Base-by-base conservation (phyloP, 2,797 vertebrate species). In the Lutjanus campechanus region DNA sequence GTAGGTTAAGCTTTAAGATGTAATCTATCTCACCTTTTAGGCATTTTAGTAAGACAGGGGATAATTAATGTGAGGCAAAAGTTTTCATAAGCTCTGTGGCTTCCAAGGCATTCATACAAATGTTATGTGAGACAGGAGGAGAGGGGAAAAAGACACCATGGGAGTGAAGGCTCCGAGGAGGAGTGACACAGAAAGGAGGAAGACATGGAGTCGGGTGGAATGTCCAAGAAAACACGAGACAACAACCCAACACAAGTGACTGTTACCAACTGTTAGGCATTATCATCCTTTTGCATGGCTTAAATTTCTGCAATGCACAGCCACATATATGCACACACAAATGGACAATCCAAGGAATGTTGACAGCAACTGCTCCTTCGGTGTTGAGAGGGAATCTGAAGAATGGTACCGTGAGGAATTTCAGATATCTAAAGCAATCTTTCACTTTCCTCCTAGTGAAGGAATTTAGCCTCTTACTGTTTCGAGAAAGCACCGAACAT, bases 371-470 rank as follows among this genome's bases (percentile, higher is more conserved):
- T 87, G 91, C 20, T 87, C 83, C 86, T 86, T 85, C 83, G 50
- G 77, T 85, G 91, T 86, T 82, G 81, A 79, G 71, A 77, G 89
- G 82, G 92, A 94, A 96, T 94, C 82, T 58, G 29, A 86, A 81
- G 84, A 94, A 95, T 93, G 91, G 86, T 73, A 79, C 76, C 29
- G n/a, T 50, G 55, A 88, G 86, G 91, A 93, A 94, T 93, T 91
- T 88, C 69, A 91, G 83, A 90, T 89, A 91, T 93, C 88, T 86
- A 69, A 76, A 88, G 79, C 89, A 82, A 94, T 94, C 76, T 87
- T 92, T 92, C 92, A 92, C 92, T 94, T 93, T 93, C 89, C 86
- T 91, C 89, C 87, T 87, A 20, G 81, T 44, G 66, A 59, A 84
- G 83, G 91, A 90, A 87, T 92, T 88, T 86, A 46, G 85, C 83